A percentile compares a stretch with the other conserved stretches of the same genome.
These are phyloP conservation scores for Maniola jurtina DNA, from an alignment of 1,140 invertebrate species.

Conservation along the genomic window DNA sequence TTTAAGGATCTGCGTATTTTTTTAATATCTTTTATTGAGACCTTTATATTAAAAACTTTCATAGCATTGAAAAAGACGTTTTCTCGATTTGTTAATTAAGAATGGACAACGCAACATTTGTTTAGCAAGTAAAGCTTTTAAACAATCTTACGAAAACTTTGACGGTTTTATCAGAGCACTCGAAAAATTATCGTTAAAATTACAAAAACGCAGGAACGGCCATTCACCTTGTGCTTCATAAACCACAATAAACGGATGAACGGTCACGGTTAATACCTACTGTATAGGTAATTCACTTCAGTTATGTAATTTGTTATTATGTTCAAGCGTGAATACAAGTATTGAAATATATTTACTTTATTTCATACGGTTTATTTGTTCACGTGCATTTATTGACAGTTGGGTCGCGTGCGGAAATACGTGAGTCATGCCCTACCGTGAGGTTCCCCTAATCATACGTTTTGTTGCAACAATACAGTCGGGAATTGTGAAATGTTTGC, in stretches of 20 bases:
- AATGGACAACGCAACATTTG: too few relatives aligned
- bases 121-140: too few relatives aligned
- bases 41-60: too few relatives aligned
- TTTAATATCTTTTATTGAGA: too few relatives aligned
- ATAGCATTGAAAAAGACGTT: too few relatives aligned
- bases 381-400: slow-evolving; percentile 47
- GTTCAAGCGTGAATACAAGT: slow-evolving; percentile 6
- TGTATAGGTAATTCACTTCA: neutral
- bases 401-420: slow-evolving; percentile 55
- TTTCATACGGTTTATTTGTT: slow-evolving; percentile 26
- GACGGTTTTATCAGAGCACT: too few relatives aligned
- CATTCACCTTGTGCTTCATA: too few relatives aligned
- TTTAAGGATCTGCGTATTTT: too few relatives aligned
- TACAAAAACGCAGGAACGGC: too few relatives aligned
- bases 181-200: too few relatives aligned
- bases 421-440: slow-evolving; percentile 55
- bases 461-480: slow-evolving; percentile 11
- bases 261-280: neutral
- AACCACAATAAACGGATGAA: neutral
- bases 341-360: slow-evolving; percentile 8
- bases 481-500: slow-evolving; percentile 11
- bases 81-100: too few relatives aligned
- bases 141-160: too few relatives aligned
- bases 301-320: slow-evolving; percentile 2
- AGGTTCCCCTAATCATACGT: slow-evolving; percentile 39